phyloP scores from a whole-genome alignment of 2,888 invertebrate species.

The Noctua comes region DNA sequence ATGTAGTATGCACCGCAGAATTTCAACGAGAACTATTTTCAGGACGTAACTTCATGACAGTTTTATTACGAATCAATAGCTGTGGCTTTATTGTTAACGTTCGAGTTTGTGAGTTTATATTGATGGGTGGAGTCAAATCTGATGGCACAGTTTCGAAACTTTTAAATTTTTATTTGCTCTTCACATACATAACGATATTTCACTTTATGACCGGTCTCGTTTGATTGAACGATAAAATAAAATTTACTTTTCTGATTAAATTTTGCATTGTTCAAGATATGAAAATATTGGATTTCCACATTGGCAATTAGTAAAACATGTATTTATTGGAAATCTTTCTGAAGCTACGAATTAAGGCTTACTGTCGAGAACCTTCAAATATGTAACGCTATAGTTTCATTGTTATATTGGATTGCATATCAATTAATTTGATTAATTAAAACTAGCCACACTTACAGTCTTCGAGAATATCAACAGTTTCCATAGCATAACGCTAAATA shows the following conservation, averaged over 20 bases:
- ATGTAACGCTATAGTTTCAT: background rate
- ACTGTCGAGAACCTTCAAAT: background rate
- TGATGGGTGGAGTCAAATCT: constrained; percentile 27
- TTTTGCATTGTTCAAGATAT: constrained; percentile 23
- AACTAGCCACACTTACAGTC: background rate
- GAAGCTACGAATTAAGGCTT: background rate
- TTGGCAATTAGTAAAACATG: constrained; percentile 28
- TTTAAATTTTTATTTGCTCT: constrained; percentile 40
- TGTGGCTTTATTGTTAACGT: constrained; percentile 44
- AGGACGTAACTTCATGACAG: constrained; percentile 51
- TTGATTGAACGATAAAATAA: constrained; percentile 44
- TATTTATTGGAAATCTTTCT: background rate
- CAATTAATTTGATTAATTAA: background rate
- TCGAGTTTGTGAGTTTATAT: constrained; percentile 40
- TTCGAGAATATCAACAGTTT: constrained; percentile 14
- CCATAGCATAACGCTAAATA: constrained; percentile 14
- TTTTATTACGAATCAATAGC: constrained; percentile 60
- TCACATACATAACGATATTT: constrained; percentile 24
- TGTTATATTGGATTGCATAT: background rate
- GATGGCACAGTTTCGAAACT: constrained; percentile 35
- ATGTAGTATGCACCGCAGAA: constrained; percentile 53
- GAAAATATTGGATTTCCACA: constrained; percentile 13
- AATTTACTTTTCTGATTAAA: constrained; percentile 45
- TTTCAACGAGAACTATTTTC: constrained; percentile 60
- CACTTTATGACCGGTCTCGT: constrained; percentile 29